A percentile compares a stretch with the other conserved stretches of the same genome.
phyloP scores from a whole-genome alignment of 2,797 vertebrate genomes.

The Sparidentex hasta region DNA sequence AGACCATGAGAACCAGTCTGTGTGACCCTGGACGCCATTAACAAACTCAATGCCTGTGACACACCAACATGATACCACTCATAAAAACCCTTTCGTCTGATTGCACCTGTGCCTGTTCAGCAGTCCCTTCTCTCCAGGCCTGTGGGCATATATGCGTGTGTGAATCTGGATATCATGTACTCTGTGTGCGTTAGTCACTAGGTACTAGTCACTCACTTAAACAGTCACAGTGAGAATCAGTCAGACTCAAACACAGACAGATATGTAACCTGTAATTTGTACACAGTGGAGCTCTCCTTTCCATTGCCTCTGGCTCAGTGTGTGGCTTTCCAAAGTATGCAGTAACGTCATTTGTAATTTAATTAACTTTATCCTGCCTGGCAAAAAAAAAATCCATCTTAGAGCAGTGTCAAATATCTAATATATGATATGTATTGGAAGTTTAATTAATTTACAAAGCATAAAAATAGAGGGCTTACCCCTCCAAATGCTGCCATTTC shows the following conservation, averaged over 20 bases:
- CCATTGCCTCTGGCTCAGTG: slow-evolving; percentile 75
- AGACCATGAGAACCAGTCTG: slow-evolving; percentile 74
- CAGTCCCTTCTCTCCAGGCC: slow-evolving; percentile 39
- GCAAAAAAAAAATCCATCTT: slow-evolving; percentile 43
- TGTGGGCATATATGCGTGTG: slow-evolving; percentile 21
- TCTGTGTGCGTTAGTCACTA: slow-evolving; percentile 28
- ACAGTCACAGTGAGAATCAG: slow-evolving; percentile 53
- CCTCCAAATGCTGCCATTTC: slow-evolving; percentile 23
- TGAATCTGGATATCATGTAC: slow-evolving; percentile 53
- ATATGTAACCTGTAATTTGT: slow-evolving; percentile 83
- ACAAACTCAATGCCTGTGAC: slow-evolving; percentile 72
- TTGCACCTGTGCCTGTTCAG: slow-evolving; percentile 77
- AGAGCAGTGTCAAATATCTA: slow-evolving; percentile 29
- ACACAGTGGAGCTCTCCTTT: slow-evolving; percentile 69
- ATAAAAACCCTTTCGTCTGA: slow-evolving; percentile 70
- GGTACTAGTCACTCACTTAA: slow-evolving; percentile 56
- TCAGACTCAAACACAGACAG: slow-evolving; percentile 71
- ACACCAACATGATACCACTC: slow-evolving; percentile 75
- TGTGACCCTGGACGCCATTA: slow-evolving; percentile 76
- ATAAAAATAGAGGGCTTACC: slow-evolving; percentile 40
- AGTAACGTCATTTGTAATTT: slow-evolving; percentile 77
- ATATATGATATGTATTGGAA: slow-evolving; percentile 24
- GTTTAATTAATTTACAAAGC: slow-evolving; percentile 24
- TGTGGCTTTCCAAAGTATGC: slow-evolving; percentile 73
- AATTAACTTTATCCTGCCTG: slow-evolving; percentile 72